Evolutionary conservation across 2,797 vertebrate genomes (phyloP).

Genomic region (Neosalanx taihuensis): DNA sequence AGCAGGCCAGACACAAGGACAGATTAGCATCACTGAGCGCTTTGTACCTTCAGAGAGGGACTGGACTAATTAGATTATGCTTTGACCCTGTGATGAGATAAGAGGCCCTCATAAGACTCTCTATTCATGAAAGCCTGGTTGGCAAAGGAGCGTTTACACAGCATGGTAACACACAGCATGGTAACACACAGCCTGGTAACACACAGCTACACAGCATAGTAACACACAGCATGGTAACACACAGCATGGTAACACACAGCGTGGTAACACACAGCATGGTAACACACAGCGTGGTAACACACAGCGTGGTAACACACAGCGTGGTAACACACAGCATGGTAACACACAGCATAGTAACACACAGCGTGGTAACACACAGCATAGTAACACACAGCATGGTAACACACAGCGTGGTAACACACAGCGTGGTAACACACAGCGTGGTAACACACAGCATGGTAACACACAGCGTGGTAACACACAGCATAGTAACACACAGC

Average conservation of each 20-base stretch:
- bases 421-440: no score
- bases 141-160: not conserved
- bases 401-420: not conserved
- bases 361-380: no score
- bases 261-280: not conserved
- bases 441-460: no score
- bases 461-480: not conserved
- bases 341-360: not conserved
- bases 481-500: not conserved
- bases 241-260: not conserved
- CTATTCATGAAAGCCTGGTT: not conserved
- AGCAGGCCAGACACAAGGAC: constrained; percentile 23
- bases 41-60: constrained; percentile 9
- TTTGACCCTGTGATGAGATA: constrained; percentile 40
- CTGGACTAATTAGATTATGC: constrained; percentile 55
- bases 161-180: not conserved
- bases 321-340: not conserved
- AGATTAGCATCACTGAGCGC: not conserved
- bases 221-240: not conserved
- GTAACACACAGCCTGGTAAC: not conserved
- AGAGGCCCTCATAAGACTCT: constrained; percentile 27
- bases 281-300: no score
- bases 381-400: not conserved
- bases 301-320: not conserved
- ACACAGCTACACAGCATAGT: not conserved